Evolutionary conservation across 2,113 vertebrate species (phyloP), one percentile per base, ranked within the genome.

Genomic region (Apodemus sylvaticus): DNA sequence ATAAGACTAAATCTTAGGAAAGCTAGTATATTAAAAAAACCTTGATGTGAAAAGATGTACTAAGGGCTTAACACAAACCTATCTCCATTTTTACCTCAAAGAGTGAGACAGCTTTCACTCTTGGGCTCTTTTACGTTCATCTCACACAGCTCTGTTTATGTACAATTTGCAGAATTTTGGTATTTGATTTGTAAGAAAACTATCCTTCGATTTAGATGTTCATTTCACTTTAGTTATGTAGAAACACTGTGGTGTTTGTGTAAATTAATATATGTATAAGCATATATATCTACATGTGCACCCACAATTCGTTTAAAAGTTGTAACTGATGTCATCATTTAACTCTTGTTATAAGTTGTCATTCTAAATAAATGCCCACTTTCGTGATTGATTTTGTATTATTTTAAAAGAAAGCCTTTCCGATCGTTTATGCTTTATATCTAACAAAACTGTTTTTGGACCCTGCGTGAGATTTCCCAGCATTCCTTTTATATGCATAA

Each of bases 301-400:
- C 34, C 73, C 26, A 94, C 24, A 62, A 39, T 93, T 94, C 93
- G 16, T 79, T 93, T 95, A 62, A 31, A 95, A 95, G 34, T 87
- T 96, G 91, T 94, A 70, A 51, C 92, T 76, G 20, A 86, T 93
- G 48, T 53, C 77, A 81, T 90, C 1, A 86, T 74, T 93, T 91
- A 91, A 87, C 48, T 48, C 62, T 89, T 93, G 55, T 91, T 93
- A 60, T 87, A 71, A 78, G 6, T 89, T 94, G 29, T 79, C 11
- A 45, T 97, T 92, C 77, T 95, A 93, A 96, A 96, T 96, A 96
- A 97, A 95, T 92, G 62, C 17, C 94, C 10, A 77, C 45, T 97
- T 86, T 89, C 29, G 60, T 86, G 31, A 16, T 64, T 94, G n/a
- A 89, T 64, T 94, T 93, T 86, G 55, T 86, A 88, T 94, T 90